Conservation (phyloP, 2,888 invertebrate genomes). For the Eutolmus rufibarbis region DNA sequence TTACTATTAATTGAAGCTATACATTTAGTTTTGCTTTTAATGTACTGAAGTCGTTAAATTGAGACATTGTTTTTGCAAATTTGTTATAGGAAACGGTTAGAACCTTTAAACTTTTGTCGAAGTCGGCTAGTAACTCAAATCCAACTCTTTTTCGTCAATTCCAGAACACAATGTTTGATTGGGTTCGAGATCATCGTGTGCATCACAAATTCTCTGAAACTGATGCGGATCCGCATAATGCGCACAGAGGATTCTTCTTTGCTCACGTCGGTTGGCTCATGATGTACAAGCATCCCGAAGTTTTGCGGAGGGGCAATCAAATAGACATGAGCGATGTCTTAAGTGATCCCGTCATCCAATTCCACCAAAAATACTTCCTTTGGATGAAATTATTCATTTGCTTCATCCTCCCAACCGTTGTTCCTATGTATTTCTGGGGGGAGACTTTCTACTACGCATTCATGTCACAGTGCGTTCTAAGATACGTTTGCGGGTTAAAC, state of each 20-base stretch:
- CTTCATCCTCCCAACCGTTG: slow-evolving; percentile 74
- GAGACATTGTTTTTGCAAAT: no score
- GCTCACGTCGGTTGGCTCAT: slow-evolving; percentile 93
- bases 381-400: slow-evolving; percentile 72
- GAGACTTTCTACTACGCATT: slow-evolving; percentile 74
- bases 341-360: slow-evolving; percentile 77
- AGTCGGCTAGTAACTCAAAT: neutral
- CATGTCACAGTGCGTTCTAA: slow-evolving; percentile 71
- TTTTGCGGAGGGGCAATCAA: slow-evolving; percentile 75
- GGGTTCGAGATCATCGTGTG: slow-evolving; percentile 82
- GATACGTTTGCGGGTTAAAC: slow-evolving; percentile 79
- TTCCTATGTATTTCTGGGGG: slow-evolving; percentile 75
- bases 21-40: no score
- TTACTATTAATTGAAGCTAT: no score
- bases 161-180: slow-evolving; percentile 86
- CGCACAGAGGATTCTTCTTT: slow-evolving; percentile 86
- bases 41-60: no score
- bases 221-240: slow-evolving; percentile 83
- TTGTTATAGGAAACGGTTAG: no score
- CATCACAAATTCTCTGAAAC: slow-evolving; percentile 86
- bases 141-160: neutral
- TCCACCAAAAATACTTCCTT: slow-evolving; percentile 79
- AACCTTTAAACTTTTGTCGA: neutral
- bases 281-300: slow-evolving; percentile 88
- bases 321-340: slow-evolving; percentile 84